Conservation (phyloP, 2,888 invertebrate genomes). For the Zootermopsis nevadensis region DNA sequence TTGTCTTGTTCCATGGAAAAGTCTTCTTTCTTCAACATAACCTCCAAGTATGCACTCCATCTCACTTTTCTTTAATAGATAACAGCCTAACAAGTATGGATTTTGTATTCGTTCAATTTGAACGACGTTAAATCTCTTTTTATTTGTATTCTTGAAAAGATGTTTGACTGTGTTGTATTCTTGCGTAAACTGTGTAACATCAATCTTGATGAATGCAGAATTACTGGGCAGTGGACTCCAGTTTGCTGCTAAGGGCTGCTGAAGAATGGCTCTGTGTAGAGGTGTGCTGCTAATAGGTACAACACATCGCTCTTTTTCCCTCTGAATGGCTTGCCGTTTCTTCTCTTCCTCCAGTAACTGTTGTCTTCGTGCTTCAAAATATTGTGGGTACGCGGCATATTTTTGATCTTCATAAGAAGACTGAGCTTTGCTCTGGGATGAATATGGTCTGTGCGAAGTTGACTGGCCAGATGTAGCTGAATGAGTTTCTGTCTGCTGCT, state of each 20-base stretch:
- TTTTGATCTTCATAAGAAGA: background rate
- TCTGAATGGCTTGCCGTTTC: background rate
- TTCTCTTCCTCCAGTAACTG: background rate
- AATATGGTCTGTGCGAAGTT: background rate
- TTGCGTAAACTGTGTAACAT: background rate
- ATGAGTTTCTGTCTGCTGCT: background rate
- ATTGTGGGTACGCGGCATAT: background rate
- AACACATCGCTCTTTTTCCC: background rate
- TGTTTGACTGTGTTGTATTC: background rate
- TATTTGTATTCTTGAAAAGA: constrained; percentile 17
- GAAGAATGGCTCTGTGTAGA: background rate
- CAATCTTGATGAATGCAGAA: background rate
- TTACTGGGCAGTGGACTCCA: background rate
- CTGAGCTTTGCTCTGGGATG: background rate
- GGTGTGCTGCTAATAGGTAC: background rate
- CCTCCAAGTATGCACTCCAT: background rate
- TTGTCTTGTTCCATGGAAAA: constrained; percentile 16
- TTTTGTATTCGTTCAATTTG: constrained; percentile 28
- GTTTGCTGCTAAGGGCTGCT: background rate
- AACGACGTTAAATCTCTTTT: background rate
- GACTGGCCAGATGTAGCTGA: background rate
- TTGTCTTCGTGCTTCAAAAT: background rate
- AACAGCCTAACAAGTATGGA: constrained; percentile 21
- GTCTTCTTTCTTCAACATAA: background rate
- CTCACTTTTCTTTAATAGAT: constrained; percentile 1